Evolutionary conservation across 2,113 vertebrate species (phyloP).

Genomic region (Rhynchopsitta pachyrhyncha): DNA sequence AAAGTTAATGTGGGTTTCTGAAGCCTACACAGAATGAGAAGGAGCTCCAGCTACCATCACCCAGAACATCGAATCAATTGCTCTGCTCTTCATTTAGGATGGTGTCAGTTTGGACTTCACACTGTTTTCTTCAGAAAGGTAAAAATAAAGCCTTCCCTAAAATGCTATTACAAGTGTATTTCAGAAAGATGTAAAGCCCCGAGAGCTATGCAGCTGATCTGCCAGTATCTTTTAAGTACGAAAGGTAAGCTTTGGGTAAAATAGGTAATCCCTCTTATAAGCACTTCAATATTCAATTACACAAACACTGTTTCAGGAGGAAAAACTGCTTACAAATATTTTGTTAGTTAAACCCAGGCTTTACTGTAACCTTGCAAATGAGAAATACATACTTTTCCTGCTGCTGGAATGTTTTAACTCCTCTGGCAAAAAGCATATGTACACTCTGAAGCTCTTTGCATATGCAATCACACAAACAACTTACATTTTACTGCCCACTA

Average conservation of each 20-base stretch:
- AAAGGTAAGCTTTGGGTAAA: background rate
- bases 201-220: background rate
- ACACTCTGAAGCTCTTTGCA: background rate
- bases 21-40: background rate
- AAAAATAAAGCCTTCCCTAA: background rate
- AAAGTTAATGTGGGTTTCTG: background rate
- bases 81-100: background rate
- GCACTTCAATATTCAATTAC: rapidly evolving
- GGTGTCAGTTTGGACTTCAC: background rate
- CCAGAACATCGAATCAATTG: background rate
- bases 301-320: background rate
- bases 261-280: background rate
- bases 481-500: background rate
- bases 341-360: background rate
- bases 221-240: background rate
- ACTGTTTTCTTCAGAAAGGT: background rate
- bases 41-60: background rate
- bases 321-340: background rate
- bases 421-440: background rate
- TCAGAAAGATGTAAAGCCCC: background rate
- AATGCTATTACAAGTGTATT: background rate
- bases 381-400: background rate
- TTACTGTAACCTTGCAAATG: background rate
- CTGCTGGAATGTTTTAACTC: background rate
- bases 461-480: background rate